These are phyloP conservation scores for Megamerina dolium DNA, from an alignment of 2,888 invertebrate genomes.

Conservation along the genomic window DNA sequence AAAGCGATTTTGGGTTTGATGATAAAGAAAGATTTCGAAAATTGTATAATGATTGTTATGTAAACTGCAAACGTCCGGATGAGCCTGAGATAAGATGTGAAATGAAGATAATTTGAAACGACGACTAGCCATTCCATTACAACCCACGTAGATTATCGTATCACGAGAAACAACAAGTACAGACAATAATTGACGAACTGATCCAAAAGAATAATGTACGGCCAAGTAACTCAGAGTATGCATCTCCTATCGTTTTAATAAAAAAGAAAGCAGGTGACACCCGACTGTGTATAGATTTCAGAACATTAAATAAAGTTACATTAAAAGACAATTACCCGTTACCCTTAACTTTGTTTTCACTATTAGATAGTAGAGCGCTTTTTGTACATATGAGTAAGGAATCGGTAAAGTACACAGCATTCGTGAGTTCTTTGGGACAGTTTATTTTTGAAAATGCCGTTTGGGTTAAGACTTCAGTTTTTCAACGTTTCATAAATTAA, in stretches of 20 bases:
- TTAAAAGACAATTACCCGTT: conserved; percentile 15
- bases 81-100: conserved; percentile 13
- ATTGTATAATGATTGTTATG: conserved; percentile 11
- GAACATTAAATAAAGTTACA: conserved; percentile 17
- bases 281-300: conserved; percentile 17
- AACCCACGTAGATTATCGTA: conserved; percentile 13
- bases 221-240: conserved; percentile 14
- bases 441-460: conserved; percentile 17
- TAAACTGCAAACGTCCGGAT: conserved; percentile 13
- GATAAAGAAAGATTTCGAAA: conserved; percentile 1
- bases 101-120: conserved; percentile 14
- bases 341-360: conserved; percentile 1
- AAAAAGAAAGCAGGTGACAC: conserved; percentile 16
- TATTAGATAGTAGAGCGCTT: background rate
- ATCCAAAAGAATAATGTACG: conserved; percentile 11
- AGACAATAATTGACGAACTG: conserved; percentile 14
- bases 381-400: conserved; percentile 7
- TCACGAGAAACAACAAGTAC: conserved; percentile 8
- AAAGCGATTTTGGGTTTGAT: conserved; percentile 4
- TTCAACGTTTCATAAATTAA: conserved; percentile 15
- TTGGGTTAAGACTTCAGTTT: conserved; percentile 13
- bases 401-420: conserved; percentile 12
- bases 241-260: conserved; percentile 16
- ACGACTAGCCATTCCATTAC: conserved; percentile 16
- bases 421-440: conserved; percentile 14